Conservation (phyloP, 1,140 invertebrate species). For the Tyrophagus putrescentiae region DNA sequence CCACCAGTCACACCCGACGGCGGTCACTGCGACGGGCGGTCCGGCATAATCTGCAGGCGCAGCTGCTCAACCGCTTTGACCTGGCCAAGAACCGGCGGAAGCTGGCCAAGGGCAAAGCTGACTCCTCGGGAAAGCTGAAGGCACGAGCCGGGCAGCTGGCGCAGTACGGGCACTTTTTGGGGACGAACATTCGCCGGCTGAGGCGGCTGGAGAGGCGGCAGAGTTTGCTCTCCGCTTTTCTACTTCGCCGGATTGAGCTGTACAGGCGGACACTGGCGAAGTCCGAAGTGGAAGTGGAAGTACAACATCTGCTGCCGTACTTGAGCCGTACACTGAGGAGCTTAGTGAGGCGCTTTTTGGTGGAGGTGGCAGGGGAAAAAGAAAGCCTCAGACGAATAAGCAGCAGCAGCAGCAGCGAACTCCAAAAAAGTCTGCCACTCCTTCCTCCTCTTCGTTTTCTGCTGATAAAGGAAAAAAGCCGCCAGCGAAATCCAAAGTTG, state of each 20-base stretch:
- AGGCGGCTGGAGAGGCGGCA: not conserved
- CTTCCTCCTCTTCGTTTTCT: too few relatives aligned
- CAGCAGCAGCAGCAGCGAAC: too few relatives aligned
- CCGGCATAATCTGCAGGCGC: not conserved
- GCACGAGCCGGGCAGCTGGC: not conserved
- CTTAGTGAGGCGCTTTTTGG: too few relatives aligned
- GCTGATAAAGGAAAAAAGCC: too few relatives aligned
- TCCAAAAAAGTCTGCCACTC: too few relatives aligned
- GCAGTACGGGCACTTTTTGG: not conserved
- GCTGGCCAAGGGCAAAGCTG: not conserved
- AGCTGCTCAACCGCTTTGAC: not conserved
- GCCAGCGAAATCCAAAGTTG: too few relatives aligned
- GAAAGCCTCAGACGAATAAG: too few relatives aligned
- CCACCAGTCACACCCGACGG: not conserved
- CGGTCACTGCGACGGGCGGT: not conserved
- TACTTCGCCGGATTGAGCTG: not conserved
- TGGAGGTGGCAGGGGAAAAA: too few relatives aligned
- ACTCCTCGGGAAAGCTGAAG: not conserved
- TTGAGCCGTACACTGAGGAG: too few relatives aligned
- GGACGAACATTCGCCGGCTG: not conserved
- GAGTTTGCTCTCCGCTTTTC: not conserved
- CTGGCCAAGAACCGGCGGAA: not conserved
- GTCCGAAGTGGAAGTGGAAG: too few relatives aligned
- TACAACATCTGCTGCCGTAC: too few relatives aligned
- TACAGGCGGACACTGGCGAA: too few relatives aligned